Evolutionary conservation across 1,140 invertebrate species (phyloP), one percentile per base, ranked within the genome.

Genomic region (Drosophila equinoxialis): DNA sequence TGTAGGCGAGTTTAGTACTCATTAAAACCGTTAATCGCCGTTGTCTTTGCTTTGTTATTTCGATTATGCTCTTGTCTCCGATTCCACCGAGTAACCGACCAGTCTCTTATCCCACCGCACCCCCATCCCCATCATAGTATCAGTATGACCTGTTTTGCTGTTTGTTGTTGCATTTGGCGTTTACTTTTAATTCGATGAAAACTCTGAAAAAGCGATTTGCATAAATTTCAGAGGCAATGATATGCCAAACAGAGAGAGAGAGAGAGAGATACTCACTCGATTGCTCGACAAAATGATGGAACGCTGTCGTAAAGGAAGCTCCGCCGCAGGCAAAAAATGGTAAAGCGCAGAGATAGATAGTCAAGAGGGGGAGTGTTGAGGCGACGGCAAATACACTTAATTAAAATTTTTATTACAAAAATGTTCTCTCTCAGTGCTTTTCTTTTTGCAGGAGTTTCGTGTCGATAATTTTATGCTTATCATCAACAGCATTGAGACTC

Each of bases 401-500:
- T 77, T 77, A 77, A 79, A 79, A 79, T 64, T 77, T 89, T 89
- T 89, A 59, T 59, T 59, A 59, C 57, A 59, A 37, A 59, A 59
- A 59, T 59, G 80, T 81, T 74, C 7, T 3, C 45, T 51, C 17
- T 51, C 10, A 10, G 8, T 51, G 17, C n/a, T 45, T 45, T 45
- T 14, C 8, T 23, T 51, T 20, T 51, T 51, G 8, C 10, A 23
- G 45, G 8, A 51, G 45, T 23, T 83, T 87, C 74, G 83, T 87
- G 84, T 84, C 83, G 80, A 87, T 87, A 89, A 87, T 87, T 83
- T 87, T 87, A 80, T 89, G 80, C 83, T 87, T 89, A 87, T 87
- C 84, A 89, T 87, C 77, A 70, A 37, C 57, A 59, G 57, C 30
- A 33, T 37, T 59, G 33, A 59, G 57, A 37, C 30, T 17, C 37